A percentile compares a stretch with the other conserved stretches of the same genome.
Conservation (phyloP, 1,140 invertebrate species). For the Drosophila navojoa region DNA sequence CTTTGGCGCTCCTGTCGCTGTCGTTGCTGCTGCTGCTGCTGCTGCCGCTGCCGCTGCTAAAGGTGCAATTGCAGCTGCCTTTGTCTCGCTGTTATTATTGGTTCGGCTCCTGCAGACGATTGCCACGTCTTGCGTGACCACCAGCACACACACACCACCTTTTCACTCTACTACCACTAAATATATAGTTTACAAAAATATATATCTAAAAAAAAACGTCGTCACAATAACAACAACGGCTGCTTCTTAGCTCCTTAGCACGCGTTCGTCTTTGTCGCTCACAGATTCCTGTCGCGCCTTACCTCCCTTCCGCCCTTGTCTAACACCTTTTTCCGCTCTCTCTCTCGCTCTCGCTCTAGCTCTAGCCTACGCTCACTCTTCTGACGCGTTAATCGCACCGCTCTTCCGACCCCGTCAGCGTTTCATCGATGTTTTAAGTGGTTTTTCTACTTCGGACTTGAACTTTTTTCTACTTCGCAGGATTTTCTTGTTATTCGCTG, state of each 20-base stretch:
- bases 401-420: slow-evolving; percentile 47
- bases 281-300: slow-evolving; percentile 62
- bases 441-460: slow-evolving; percentile 77
- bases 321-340: slow-evolving; percentile 10
- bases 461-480: slow-evolving; percentile 73
- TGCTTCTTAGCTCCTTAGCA: slow-evolving; percentile 56
- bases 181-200: slow-evolving; percentile 54
- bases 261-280: slow-evolving; percentile 50
- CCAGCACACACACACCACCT: slow-evolving; percentile 60
- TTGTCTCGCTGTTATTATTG: slow-evolving; percentile 51
- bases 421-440: slow-evolving; percentile 80
- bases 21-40: slow-evolving; percentile 4
- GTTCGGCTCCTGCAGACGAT: slow-evolving; percentile 32
- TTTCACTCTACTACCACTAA: slow-evolving; percentile 71
- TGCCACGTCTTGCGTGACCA: slow-evolving; percentile 76
- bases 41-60: slow-evolving; percentile 44
- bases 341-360: slow-evolving; percentile 13
- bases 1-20: slow-evolving; percentile 54
- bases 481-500: slow-evolving; percentile 65
- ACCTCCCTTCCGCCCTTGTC: not conserved
- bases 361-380: slow-evolving; percentile 15
- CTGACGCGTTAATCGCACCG: slow-evolving; percentile 35
- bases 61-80: slow-evolving; percentile 82
- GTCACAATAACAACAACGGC: slow-evolving; percentile 48
- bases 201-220: slow-evolving; percentile 29